Conservation (phyloP, 2,113 vertebrate species). For the Chloebia gouldiae region DNA sequence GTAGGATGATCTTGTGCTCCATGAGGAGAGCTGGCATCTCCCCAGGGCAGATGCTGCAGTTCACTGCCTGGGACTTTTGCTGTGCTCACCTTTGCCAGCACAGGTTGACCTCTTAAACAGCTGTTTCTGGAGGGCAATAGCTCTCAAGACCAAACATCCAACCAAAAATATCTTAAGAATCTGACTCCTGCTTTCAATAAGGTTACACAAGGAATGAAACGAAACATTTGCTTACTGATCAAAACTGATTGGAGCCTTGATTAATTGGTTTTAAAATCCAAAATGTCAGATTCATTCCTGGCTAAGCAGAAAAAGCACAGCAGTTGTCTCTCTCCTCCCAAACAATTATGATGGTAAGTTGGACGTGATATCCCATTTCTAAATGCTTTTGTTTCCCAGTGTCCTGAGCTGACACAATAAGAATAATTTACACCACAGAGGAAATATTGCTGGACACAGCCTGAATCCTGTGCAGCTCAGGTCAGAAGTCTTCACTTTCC, state of each 20-base stretch:
- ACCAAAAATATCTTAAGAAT: neutral
- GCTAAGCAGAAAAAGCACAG: neutral
- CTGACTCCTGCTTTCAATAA: neutral
- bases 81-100: neutral
- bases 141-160: neutral
- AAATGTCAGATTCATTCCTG: neutral
- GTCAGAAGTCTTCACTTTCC: neutral
- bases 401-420: neutral
- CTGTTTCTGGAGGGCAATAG: neutral
- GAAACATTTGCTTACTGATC: neutral
- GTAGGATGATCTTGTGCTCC: neutral
- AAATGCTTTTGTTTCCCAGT: neutral
- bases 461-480: neutral
- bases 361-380: neutral
- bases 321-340: neutral
- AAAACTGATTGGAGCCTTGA: neutral
- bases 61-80: neutral
- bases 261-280: neutral
- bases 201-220: neutral
- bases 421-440: neutral
- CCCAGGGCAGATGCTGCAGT: neutral
- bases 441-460: neutral
- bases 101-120: fast-evolving
- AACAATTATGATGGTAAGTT: neutral
- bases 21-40: neutral